Base-by-base conservation (phyloP, 2,888 invertebrate species). In the Clostera curtula region DNA sequence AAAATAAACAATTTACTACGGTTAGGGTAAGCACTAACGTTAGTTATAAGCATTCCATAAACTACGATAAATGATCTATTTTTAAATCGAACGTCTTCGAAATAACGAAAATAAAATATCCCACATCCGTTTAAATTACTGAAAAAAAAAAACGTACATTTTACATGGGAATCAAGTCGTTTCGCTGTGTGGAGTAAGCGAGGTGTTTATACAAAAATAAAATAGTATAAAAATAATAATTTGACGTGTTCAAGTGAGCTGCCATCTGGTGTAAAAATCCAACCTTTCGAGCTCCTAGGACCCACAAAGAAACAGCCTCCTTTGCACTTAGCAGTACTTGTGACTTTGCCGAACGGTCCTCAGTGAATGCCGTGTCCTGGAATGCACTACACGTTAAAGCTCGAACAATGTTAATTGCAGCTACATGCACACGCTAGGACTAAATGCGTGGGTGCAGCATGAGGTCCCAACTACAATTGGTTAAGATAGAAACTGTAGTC, bases 271-370 rank as follows among this genome's bases (percentile, higher is more conserved):
- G 61, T 54, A 60, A 71, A 65, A 54, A 50, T 79, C 88, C 87
- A 89, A 94, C 93, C 93, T 94, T 93, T 88, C 93, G 90, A 87
- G 93, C 93, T 89, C 93, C 93, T 88, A 93, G 92, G 85, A 93
- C 92, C 93, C 93, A 94, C 84, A 94, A 91, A 85, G 93, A 93
- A 88, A 94, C 92, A 87, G 94, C 94, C 90, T 94, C 93, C 90
- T 93, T 92, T 87, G 93, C 93, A 86, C 93, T 93, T 86, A 94
- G 90, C 87, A 93, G 91, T 87, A 90, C 90, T 88, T 90, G 90
- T 84, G 88, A 88, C 85, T 87, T 89, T 86, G 87, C 82, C 70
- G 87, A 82, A 72, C 76, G 80, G 82, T 87, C 86, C 82, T 75
- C 86, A 82, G 88, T 86, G 86, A 88, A 89, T 82, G 88, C 87